These are phyloP conservation scores for Germaria angustata DNA, from an alignment of 2,888 invertebrate genomes.

Conservation along the genomic window DNA sequence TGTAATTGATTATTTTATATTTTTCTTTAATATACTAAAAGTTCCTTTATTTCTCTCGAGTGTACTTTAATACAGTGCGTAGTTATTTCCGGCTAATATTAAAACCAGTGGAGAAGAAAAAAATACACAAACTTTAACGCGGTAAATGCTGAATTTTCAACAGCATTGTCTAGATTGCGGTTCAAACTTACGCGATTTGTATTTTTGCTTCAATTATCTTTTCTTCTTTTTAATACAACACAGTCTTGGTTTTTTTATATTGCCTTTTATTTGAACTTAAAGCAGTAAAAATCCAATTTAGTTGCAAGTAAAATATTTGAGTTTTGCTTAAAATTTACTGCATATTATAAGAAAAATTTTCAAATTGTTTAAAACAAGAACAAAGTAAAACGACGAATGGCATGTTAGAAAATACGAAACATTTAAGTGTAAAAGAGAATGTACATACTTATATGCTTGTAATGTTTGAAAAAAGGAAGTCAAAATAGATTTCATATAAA, in stretches of 20 bases:
- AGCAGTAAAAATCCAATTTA: constrained; percentile 68
- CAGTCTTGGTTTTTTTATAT: constrained; percentile 11
- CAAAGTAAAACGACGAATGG: neutral
- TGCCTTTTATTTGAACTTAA: constrained; percentile 14
- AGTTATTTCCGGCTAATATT: neutral
- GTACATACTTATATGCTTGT: neutral
- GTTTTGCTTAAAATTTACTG: constrained; percentile 69
- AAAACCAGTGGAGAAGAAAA: neutral
- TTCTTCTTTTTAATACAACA: constrained; percentile 4
- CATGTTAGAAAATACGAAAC: neutral
- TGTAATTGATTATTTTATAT: no score
- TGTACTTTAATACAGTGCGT: neutral
- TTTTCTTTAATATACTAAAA: no score
- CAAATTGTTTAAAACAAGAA: constrained; percentile 39
- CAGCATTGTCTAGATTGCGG: constrained; percentile 64
- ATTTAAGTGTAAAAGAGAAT: neutral
- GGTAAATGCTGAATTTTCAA: constrained; percentile 17
- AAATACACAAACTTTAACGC: constrained; percentile 11
- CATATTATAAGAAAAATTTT: constrained; percentile 64
- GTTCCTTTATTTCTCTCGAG: no score
- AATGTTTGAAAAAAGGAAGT: neutral
- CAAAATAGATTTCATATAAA: constrained; percentile 34
- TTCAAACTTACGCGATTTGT: constrained; percentile 58
- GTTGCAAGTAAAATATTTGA: constrained; percentile 70
- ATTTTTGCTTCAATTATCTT: neutral